Evolutionary conservation across 2,113 vertebrate species (phyloP), one percentile per base, ranked within the genome.

Genomic region (Physeter macrocephalus): DNA sequence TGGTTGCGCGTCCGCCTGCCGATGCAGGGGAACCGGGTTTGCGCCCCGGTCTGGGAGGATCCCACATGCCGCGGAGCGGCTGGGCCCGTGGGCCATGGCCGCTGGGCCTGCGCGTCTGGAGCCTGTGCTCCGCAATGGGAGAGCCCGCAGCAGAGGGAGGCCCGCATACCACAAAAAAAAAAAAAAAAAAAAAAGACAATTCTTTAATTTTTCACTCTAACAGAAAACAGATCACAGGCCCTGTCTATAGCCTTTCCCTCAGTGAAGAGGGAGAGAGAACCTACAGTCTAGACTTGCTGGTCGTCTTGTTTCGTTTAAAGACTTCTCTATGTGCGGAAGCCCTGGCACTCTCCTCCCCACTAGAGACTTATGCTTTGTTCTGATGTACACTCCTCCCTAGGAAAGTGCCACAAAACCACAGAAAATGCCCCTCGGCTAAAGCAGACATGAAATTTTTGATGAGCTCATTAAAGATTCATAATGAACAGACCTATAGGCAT

Each of bases 401-500:
- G 57, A 71, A 85, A 90, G 46, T 52, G 20, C 39, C 66, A 86
- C 23, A 27, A 85, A 95, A 71, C 81, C 66, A 41, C 0, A 59
- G 46, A 85, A 62, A 80, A 90, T n/a, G 17, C 10, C 80, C 59
- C n/a, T 52, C 1, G 0, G 36, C 39, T 62, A 77, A 34, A 23
- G 41, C 54, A 85, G 75, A 86, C 21, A 21, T 54, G 80, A 81
- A 74, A 69, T 75, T 64, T 71, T 31, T n/a, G 57, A 93, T 8
- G 82, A 90, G n/a, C n/a, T 95, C 78, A 59, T 62, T 74, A 11
- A 66, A 92, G 54, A 88, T 57, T 75, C 93, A 13, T 20, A 39
- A 57, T 0, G 59, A 54, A 23, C 29, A 87, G 72, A 52, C 72
- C 72, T 0, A 36, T 5, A 3, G 92, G 69, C 31, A 23, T 23